phyloP scores from a whole-genome alignment of 1,140 invertebrate genomes.

The Drosophila punjabiensis region DNA sequence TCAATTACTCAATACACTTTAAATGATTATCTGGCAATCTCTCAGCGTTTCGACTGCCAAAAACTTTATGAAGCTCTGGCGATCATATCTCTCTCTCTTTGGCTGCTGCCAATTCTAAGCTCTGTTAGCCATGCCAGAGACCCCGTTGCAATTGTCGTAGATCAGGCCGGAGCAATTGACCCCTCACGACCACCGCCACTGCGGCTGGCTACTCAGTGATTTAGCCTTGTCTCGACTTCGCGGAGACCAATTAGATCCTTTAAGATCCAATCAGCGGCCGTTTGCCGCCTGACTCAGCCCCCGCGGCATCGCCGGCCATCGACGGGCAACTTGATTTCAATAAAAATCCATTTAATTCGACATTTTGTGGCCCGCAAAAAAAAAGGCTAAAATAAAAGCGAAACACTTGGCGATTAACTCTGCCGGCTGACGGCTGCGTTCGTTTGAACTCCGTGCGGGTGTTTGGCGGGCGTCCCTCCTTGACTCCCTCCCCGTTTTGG shows the following conservation, averaged over 20 bases:
- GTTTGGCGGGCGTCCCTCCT: slow-evolving; percentile 32
- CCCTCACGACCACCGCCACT: slow-evolving; percentile 47
- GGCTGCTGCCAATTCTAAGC: slow-evolving; percentile 20
- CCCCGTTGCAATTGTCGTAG: slow-evolving; percentile 47
- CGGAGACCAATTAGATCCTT: slow-evolving; percentile 73
- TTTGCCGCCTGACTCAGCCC: slow-evolving; percentile 41
- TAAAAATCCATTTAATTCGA: slow-evolving; percentile 83
- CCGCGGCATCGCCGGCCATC: slow-evolving; percentile 4
- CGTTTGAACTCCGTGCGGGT: slow-evolving; percentile 78
- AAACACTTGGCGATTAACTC: slow-evolving; percentile 77
- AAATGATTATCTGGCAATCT: slow-evolving; percentile 47
- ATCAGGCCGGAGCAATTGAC: slow-evolving; percentile 44
- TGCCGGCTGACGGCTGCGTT: slow-evolving; percentile 72
- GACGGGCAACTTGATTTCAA: slow-evolving; percentile 72
- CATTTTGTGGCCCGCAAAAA: slow-evolving; percentile 75
- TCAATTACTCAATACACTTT: slow-evolving; percentile 50
- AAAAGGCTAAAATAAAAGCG: slow-evolving; percentile 13
- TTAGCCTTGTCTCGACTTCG: slow-evolving; percentile 54
- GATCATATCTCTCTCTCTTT: slow-evolving; percentile 37
- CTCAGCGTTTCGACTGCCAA: slow-evolving; percentile 12
- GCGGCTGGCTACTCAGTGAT: slow-evolving; percentile 30
- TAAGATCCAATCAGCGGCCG: slow-evolving; percentile 61
- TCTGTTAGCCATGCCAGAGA: slow-evolving; percentile 13
- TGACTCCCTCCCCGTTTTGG: background rate
- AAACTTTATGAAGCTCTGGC: slow-evolving; percentile 37